Evolutionary conservation across 2,113 vertebrate species (phyloP).

Genomic region (Circaetus cinerascens): DNA sequence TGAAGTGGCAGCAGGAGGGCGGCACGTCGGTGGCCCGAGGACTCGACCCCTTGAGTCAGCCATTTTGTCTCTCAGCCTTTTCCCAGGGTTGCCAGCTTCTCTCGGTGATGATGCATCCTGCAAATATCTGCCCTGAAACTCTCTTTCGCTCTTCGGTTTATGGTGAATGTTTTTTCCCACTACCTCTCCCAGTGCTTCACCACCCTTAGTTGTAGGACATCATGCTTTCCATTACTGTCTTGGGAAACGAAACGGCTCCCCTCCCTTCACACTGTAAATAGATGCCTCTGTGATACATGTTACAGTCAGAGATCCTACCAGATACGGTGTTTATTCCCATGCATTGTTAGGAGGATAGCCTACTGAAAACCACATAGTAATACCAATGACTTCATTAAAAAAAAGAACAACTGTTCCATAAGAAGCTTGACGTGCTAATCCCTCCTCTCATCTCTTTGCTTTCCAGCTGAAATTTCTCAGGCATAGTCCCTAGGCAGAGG

Average conservation of each 20-base stretch:
- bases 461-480: not conserved
- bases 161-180: not conserved
- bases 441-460: not conserved
- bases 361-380: not conserved
- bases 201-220: not conserved
- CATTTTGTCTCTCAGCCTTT: not conserved
- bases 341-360: not conserved
- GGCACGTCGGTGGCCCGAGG: not conserved
- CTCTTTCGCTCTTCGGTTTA: not conserved
- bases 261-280: slow-evolving; percentile 20
- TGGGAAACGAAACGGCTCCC: not conserved
- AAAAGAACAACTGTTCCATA: not conserved
- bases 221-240: slow-evolving; percentile 32
- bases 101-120: not conserved
- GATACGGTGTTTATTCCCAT: slow-evolving; percentile 26
- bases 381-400: not conserved
- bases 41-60: not conserved
- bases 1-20: not conserved
- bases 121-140: slow-evolving; percentile 40
- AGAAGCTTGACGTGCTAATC: not conserved
- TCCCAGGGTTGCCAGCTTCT: not conserved
- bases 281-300: not conserved
- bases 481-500: not conserved
- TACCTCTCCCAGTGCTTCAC: slow-evolving; percentile 14
- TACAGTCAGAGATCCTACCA: slow-evolving; percentile 36